phyloP scores from a whole-genome alignment of 2,888 invertebrate species.

The Drosophila subsilvestris region DNA sequence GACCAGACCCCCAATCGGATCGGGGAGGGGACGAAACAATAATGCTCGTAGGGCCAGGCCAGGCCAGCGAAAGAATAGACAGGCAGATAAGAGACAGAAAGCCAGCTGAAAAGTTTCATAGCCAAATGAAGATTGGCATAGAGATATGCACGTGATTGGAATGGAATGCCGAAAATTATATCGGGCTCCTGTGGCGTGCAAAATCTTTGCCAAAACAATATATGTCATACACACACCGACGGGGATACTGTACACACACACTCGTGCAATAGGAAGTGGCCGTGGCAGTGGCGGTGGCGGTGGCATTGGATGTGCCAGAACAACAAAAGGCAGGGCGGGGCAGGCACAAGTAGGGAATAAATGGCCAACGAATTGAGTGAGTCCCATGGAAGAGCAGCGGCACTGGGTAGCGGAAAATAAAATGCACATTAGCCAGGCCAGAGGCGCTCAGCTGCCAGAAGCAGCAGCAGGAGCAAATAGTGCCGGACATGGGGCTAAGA shows the following conservation, averaged over 20 bases:
- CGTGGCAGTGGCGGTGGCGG: conserved; percentile 19
- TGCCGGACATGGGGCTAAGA: conserved; percentile 26
- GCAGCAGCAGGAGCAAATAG: conserved; percentile 13
- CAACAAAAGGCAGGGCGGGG: conserved; percentile 4
- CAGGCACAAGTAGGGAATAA: conserved; percentile 23
- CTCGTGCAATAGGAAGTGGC: conserved; percentile 14
- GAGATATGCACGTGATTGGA: conserved; percentile 77
- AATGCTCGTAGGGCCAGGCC: conserved; percentile 7
- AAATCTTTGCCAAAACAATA: conserved; percentile 72
- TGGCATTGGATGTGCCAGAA: conserved; percentile 21
- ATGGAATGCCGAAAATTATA: conserved; percentile 76
- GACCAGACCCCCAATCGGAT: conserved; percentile 12
- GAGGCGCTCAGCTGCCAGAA: conserved; percentile 31
- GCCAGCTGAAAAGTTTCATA: conserved; percentile 64
- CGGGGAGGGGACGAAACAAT: conserved; percentile 24
- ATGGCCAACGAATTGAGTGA: conserved; percentile 74
- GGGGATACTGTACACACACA: background rate
- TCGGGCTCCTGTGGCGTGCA: conserved; percentile 66
- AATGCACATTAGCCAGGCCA: conserved; percentile 74
- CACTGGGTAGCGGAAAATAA: conserved; percentile 71
- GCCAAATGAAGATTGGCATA: conserved; percentile 70
- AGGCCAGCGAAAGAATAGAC: conserved; percentile 33
- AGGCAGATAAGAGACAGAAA: conserved; percentile 14
- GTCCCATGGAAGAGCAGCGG: conserved; percentile 57
- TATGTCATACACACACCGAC: conserved; percentile 58